Percentiles rank a stretch among this genome's conserved stretches.
phyloP scores from a whole-genome alignment of 2,113 vertebrate genomes.

The Jacana jacana region DNA sequence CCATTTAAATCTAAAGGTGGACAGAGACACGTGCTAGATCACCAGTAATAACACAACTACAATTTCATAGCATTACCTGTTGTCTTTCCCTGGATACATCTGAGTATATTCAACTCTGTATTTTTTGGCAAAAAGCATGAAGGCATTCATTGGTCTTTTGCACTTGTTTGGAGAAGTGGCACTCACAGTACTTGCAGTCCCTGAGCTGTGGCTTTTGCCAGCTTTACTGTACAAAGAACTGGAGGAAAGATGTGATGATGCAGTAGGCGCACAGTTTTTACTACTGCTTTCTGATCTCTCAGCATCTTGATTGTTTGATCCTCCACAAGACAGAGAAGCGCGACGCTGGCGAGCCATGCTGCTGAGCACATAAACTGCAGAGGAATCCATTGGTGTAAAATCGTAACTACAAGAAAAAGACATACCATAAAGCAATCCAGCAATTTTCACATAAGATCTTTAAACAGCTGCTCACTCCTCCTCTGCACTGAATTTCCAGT shows the following conservation, averaged over 20 bases:
- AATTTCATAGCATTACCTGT: slow-evolving; percentile 82
- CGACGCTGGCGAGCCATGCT: slow-evolving; percentile 98
- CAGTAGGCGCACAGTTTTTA: slow-evolving; percentile 77
- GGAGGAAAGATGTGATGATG: slow-evolving; percentile 81
- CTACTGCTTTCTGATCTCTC: slow-evolving; percentile 84
- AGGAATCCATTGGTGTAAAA: slow-evolving; percentile 97
- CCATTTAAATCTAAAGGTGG: neutral
- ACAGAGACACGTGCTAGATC: neutral
- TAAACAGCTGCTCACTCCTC: neutral
- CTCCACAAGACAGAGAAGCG: slow-evolving; percentile 88
- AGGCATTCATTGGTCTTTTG: slow-evolving; percentile 99
- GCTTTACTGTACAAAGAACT: slow-evolving; percentile 81
- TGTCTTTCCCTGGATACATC: slow-evolving; percentile 99
- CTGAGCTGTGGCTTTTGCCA: slow-evolving; percentile 89
- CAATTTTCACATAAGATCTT: neutral
- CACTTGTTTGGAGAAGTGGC: slow-evolving; percentile 93
- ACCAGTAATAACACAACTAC: neutral
- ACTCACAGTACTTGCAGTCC: slow-evolving; percentile 83
- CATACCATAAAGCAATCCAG: neutral
- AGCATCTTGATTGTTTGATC: slow-evolving; percentile 84
- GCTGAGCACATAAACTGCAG: slow-evolving; percentile 97
- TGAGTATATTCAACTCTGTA: slow-evolving; percentile 99
- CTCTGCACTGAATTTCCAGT: neutral
- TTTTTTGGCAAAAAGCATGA: slow-evolving; percentile 99
- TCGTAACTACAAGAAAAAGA: slow-evolving; percentile 82